Base-by-base conservation (phyloP, 2,113 vertebrate genomes). In the Podarcis raffonei region DNA sequence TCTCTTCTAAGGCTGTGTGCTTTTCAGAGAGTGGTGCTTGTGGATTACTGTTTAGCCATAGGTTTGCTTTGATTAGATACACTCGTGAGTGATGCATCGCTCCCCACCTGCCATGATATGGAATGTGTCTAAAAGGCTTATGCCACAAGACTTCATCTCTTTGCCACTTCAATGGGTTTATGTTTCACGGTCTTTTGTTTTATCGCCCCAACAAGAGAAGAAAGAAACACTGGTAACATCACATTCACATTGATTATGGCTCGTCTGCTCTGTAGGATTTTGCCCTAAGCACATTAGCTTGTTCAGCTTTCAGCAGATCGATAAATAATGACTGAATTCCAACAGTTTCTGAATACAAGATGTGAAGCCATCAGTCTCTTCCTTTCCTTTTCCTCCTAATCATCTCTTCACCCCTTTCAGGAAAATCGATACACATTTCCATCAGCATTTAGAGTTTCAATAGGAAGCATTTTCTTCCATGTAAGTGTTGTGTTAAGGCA, bases 301-400 rank as follows among this genome's bases (percentile, higher is more conserved):
- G 85, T 87, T 90, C 89, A 87, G 62, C 84, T 90, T 90, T 90
- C 84, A 77, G 62, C 23, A 16, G 72, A 78, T 90, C 89, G 22
- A 90, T 90, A 90, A 86, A 86, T 90, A 90, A 87, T 86, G 84
- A 86, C 89, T 83, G 84, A 77, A 90, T 90, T 86, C 80, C 62
- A 83, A 86, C 84, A 77, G 84, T 90, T 86, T 90, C 89, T 87
- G 89, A 87, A 90, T 78, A 83, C 62, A 83, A 69, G 71, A 90
- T 86, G 85, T 83, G 84, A 87, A 87, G 32, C 65, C 80, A 90
- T 87, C 79, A 90, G 71, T 83, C 72, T 87, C 72, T 90, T 87
- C 84, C 72, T 78, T 59, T 90, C 84, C 80, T 69, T 86, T 78
- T 69, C 71, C 62, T 82, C 27, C 79, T 83, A 83, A 82, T 86